Evolutionary conservation across 2,113 vertebrate species (phyloP).

Genomic region (Pollachius pollachius): DNA sequence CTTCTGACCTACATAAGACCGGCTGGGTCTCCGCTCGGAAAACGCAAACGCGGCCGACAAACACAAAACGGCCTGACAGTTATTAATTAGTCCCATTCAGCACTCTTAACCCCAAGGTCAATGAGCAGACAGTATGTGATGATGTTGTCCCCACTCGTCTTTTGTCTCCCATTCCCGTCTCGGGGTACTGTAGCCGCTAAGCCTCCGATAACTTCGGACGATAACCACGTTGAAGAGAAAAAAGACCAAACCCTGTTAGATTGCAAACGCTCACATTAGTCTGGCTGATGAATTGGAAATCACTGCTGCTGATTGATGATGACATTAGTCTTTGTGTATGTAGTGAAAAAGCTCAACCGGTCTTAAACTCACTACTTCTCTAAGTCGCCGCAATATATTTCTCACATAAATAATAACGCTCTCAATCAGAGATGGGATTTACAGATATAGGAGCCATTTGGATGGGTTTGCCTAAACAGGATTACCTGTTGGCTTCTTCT

Average conservation of each 20-base stretch:
- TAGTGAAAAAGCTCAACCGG: no score
- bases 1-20: constrained; percentile 67
- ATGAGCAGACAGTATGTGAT: constrained; percentile 65
- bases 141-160: constrained; percentile 55
- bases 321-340: no score
- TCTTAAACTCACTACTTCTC: background rate
- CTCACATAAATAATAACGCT: background rate
- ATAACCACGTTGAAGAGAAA: constrained; percentile 6
- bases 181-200: constrained; percentile 37
- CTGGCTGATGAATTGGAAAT: no score
- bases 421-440: no score
- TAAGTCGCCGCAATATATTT: background rate
- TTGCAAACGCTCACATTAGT: no score
- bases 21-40: constrained; percentile 42
- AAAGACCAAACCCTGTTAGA: constrained; percentile 8
- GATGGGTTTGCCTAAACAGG: constrained; percentile 57
- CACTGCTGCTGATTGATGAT: no score
- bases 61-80: constrained; percentile 65
- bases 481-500: constrained; percentile 72
- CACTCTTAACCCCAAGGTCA: constrained; percentile 71
- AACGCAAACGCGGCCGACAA: constrained; percentile 55
- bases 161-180: constrained; percentile 34
- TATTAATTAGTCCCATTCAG: constrained; percentile 73
- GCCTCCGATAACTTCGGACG: constrained; percentile 33
- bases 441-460: constrained; percentile 32